These are phyloP conservation scores for Cryptus viduatorius DNA, from an alignment of 2,888 invertebrate species.

Conservation along the genomic window DNA sequence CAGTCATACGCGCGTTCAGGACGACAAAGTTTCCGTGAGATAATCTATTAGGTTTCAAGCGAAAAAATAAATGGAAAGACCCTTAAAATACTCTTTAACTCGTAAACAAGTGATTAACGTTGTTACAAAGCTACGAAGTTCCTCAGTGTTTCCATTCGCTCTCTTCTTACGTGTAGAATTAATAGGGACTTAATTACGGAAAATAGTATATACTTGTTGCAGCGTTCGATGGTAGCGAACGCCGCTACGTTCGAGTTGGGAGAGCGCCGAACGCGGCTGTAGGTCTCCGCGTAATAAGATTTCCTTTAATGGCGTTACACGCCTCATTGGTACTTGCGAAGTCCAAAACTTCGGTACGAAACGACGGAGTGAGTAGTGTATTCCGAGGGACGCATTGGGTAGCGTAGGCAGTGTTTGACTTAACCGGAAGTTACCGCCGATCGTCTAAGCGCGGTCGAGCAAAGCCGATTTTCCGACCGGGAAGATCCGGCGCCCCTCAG, in stretches of 20 bases:
- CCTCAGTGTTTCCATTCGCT: neutral
- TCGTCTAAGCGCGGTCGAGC: constrained; percentile 43
- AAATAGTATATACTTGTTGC: constrained; percentile 81
- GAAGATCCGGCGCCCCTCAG: constrained; percentile 20
- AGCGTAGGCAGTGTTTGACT: constrained; percentile 79
- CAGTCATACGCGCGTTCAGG: constrained; percentile 8
- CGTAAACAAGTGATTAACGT: neutral
- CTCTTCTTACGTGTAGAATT: constrained; percentile 78
- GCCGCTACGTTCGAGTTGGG: constrained; percentile 64
- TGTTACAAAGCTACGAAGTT: constrained; percentile 8
- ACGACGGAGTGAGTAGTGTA: constrained; percentile 29
- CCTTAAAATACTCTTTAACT: too few relatives aligned
- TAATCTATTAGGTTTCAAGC: neutral
- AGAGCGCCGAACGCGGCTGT: constrained; percentile 72
- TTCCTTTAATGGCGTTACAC: constrained; percentile 85
- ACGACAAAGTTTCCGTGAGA: constrained; percentile 26
- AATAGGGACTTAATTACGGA: constrained; percentile 82
- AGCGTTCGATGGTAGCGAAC: constrained; percentile 64
- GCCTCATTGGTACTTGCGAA: constrained; percentile 85
- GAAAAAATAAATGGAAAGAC: neutral
- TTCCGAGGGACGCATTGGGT: constrained; percentile 71
- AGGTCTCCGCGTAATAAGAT: constrained; percentile 83
- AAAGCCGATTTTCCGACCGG: constrained; percentile 49
- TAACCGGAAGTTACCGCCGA: constrained; percentile 81
- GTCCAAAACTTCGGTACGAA: constrained; percentile 78